Conservation (phyloP, 2,113 vertebrate genomes). For the Orientallactaga bullata region DNA sequence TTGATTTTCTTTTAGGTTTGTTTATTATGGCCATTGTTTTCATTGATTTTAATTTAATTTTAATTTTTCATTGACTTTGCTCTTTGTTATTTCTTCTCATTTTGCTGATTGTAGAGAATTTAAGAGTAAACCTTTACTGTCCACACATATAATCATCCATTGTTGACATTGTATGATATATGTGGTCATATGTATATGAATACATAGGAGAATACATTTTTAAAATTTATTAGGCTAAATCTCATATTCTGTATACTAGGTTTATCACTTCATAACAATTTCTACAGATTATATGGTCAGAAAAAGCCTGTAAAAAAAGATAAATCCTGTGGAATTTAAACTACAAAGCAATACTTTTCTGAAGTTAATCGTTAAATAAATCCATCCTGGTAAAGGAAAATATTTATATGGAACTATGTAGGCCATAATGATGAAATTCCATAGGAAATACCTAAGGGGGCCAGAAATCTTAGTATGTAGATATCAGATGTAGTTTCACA, state of each 20-base stretch:
- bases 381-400: neutral
- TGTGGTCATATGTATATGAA: neutral
- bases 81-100: neutral
- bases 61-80: neutral
- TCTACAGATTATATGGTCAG: neutral
- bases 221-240: neutral
- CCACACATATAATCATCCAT: neutral
- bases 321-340: neutral
- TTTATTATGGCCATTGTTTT: neutral
- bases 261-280: slow-evolving; percentile 10
- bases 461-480: neutral
- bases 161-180: no score
- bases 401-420: neutral
- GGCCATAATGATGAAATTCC: neutral
- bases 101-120: neutral
- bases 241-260: neutral
- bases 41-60: neutral
- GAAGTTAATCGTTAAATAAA: neutral
- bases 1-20: slow-evolving; percentile 43
- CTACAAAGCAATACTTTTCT: neutral
- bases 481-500: neutral
- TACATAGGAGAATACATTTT: neutral
- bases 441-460: neutral
- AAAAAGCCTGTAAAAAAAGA: neutral
- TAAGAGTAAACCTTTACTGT: neutral